Percentiles rank a stretch among this genome's conserved stretches.
Conservation (phyloP, 2,797 vertebrate genomes). For the Anisognathus igniventris region DNA sequence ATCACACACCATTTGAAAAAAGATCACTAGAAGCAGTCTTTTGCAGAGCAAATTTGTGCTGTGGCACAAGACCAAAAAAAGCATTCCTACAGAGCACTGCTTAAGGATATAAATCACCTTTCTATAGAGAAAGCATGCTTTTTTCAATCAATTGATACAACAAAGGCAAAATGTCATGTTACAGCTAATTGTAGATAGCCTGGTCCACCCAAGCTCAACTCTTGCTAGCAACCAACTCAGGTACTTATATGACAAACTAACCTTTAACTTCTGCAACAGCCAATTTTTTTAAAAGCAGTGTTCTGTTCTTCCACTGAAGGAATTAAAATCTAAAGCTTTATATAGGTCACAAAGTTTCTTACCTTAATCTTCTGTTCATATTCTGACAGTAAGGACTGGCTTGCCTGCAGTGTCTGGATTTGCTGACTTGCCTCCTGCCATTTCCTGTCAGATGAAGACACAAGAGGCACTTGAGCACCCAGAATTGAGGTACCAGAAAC, state of each 20-base stretch:
- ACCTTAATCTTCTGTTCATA: slow-evolving; percentile 91
- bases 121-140: not conserved
- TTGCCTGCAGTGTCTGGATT: slow-evolving; percentile 82
- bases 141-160: not conserved
- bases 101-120: not conserved
- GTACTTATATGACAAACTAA: not conserved
- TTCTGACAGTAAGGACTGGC: slow-evolving; percentile 79
- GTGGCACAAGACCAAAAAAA: not conserved
- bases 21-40: not conserved
- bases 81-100: not conserved
- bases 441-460: slow-evolving; percentile 75
- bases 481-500: not conserved
- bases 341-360: not conserved
- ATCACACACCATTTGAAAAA: not conserved
- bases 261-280: not conserved
- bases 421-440: slow-evolving; percentile 85
- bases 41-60: not conserved
- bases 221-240: not conserved
- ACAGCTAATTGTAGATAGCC: not conserved
- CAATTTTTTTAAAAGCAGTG: not conserved
- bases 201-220: not conserved
- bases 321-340: not conserved
- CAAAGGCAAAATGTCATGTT: not conserved
- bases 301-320: not conserved
- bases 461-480: not conserved